Evolutionary conservation across 2,888 invertebrate genomes (phyloP).

Genomic region (Pharmacophagus antenor): DNA sequence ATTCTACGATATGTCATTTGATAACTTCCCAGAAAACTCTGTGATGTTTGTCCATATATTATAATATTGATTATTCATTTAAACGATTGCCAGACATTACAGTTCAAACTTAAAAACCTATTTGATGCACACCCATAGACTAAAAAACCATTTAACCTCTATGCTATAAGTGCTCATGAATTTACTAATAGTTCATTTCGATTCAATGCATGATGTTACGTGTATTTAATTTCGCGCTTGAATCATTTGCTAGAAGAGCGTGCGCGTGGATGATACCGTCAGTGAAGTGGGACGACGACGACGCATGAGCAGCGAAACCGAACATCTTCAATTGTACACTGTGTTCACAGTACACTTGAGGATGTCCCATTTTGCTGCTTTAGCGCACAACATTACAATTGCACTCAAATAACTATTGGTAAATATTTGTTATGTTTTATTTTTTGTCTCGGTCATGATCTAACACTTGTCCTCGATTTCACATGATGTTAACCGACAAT

Average conservation of each 20-base stretch:
- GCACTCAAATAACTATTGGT: conserved; percentile 1
- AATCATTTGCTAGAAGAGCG: conserved; percentile 46
- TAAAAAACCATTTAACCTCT: too few species aligned
- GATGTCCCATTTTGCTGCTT: background rate
- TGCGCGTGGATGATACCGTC: conserved; percentile 73
- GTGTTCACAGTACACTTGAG: background rate
- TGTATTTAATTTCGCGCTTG: conserved; percentile 39
- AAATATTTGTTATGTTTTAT: background rate
- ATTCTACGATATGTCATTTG: too few species aligned
- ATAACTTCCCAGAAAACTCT: too few species aligned
- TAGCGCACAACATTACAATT: background rate
- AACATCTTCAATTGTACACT: background rate
- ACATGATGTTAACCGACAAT: too few species aligned
- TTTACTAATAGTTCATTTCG: background rate
- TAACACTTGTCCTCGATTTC: too few species aligned
- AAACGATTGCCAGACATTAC: too few species aligned
- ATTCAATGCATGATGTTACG: conserved; percentile 28
- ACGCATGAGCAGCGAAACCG: conserved; percentile 25
- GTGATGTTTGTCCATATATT: too few species aligned
- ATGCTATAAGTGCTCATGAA: too few species aligned
- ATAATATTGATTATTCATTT: too few species aligned
- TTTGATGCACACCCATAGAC: too few species aligned
- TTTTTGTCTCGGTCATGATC: too few species aligned
- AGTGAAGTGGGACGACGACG: conserved; percentile 65
- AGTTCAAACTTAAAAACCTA: too few species aligned